Conservation (phyloP, 2,888 invertebrate species). For the Himalopsyche japonica region DNA sequence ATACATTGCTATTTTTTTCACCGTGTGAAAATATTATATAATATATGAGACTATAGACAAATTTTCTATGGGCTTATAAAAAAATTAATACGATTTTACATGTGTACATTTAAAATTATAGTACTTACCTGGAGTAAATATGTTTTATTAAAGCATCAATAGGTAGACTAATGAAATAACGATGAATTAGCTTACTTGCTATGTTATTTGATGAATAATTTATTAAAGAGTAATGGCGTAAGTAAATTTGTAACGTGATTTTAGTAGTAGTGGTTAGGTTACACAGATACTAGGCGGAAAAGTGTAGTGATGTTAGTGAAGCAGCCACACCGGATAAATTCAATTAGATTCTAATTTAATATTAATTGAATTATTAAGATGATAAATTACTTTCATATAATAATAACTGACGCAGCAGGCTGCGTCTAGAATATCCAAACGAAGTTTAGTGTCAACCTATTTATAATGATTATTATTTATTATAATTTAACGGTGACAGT, state of each 20-base stretch:
- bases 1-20: no score
- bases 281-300: background rate
- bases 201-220: background rate
- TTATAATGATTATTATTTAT: background rate
- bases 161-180: background rate
- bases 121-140: background rate
- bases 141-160: background rate
- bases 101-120: background rate
- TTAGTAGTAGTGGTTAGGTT: background rate
- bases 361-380: slow-evolving; percentile 41
- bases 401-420: slow-evolving; percentile 29
- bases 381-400: slow-evolving; percentile 39
- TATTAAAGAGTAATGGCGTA: background rate
- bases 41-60: no score
- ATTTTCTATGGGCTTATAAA: no score
- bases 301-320: slow-evolving; percentile 8
- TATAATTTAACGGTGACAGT: background rate
- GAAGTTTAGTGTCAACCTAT: background rate
- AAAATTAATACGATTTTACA: no score
- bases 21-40: no score
- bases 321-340: slow-evolving; percentile 36
- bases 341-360: slow-evolving; percentile 40
- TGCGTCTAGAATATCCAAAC: slow-evolving; percentile 3
- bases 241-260: background rate
- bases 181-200: background rate